Base-by-base conservation (phyloP, 2,888 invertebrate species). In the Zele albiditarsus region DNA sequence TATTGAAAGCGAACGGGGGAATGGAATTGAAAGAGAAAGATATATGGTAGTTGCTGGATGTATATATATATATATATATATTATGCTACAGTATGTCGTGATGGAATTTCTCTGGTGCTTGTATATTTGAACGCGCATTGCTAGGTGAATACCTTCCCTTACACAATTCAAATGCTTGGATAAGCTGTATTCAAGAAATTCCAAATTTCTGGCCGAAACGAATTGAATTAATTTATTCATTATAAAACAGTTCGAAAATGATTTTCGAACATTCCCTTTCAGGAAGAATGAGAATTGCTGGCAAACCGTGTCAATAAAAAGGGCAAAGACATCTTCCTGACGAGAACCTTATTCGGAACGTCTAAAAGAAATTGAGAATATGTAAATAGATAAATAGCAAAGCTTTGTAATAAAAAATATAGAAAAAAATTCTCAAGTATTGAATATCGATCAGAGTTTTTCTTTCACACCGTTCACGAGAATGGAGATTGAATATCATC, bases 91-190 rank as follows among this genome's bases (percentile, higher is more conserved):
- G 49, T 42, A 49, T 16, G 31, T 46, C 66, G 33, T n/a, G n/a
- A 66, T 25, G 28, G 66, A 25, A 33, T 28, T 27, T 5, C 25
- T 27, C 42, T 58, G 23, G 57, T 25, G 27, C n/a, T 12, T 20
- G 28, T 31, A 31, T 33, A 23, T 33, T 28, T 12, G 27, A 65
- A 71, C 60, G 38, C 57, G 46, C 69, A 71, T 53, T 33, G 63
- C 71, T 27, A 33, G 63, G 63, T 68, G 62, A 74, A 71, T 42
- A 27, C 67, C 31, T 74, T 49, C 71, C 46, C 42, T 23, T 16
- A 66, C 23, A 20, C 53, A 53, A 53, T 53, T 53, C 20, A 20
- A 53, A 53, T 53, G 20, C 20, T 53, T 20, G 20, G 20, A 53
- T 53, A 20, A 20, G 20, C 20, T 53, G 2, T 2, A 20, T 53